These are phyloP conservation scores for Oxycera nigricornis DNA, from an alignment of 2,888 invertebrate species.

Conservation along the genomic window DNA sequence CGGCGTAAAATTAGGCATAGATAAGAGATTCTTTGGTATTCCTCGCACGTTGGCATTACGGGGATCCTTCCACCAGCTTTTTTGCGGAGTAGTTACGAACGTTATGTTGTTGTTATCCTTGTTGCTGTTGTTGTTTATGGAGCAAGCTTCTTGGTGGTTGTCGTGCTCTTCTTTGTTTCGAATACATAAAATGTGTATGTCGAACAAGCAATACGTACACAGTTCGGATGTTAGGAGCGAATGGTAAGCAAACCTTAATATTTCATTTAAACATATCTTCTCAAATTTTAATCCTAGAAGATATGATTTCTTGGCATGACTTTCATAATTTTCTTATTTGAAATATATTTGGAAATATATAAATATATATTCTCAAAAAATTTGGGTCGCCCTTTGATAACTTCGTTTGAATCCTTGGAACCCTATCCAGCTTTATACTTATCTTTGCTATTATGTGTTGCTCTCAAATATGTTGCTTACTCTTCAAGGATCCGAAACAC, in stretches of 20 bases:
- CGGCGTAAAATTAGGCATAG: slow-evolving; percentile 34
- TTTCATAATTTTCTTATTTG: too few relatives aligned
- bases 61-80: background rate
- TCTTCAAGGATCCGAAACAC: too few relatives aligned
- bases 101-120: background rate
- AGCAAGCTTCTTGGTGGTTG: background rate
- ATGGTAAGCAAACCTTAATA: background rate
- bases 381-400: too few relatives aligned
- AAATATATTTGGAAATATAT: background rate
- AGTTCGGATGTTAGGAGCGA: background rate
- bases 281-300: background rate
- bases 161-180: slow-evolving; percentile 8
- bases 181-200: background rate
- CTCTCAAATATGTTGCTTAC: too few relatives aligned
- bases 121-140: background rate
- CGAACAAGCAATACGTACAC: background rate
- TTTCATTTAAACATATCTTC: background rate
- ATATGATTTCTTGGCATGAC: too few relatives aligned
- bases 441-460: too few relatives aligned
- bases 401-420: too few relatives aligned
- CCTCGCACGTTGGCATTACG: slow-evolving; percentile 1
- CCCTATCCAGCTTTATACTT: too few relatives aligned
- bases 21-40: slow-evolving; percentile 29
- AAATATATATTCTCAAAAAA: too few relatives aligned
- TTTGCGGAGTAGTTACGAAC: background rate